Evolutionary conservation across 2,797 vertebrate genomes (phyloP), one percentile per base, ranked within the genome.

Genomic region (Iguana delicatissima): DNA sequence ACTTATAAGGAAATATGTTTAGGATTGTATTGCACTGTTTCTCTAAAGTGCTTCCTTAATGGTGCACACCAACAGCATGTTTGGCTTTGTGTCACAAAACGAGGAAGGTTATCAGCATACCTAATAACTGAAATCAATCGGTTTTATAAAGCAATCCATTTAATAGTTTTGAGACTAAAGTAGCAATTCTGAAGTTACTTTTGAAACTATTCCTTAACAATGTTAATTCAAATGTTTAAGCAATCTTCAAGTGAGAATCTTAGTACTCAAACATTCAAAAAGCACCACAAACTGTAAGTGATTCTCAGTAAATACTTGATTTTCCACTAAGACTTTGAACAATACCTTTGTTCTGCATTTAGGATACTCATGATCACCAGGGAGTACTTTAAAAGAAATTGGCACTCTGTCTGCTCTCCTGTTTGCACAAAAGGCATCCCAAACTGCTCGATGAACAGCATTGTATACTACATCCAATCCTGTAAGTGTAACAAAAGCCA

Each of bases 341-440:
- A 93, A 96, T 97, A 99, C 99, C 98, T 99, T 99, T 83, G 98
- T 98, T 93, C 99, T 98, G 96, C 99, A 99, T 94, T 99, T 99
- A 52, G 99, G 99, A 96, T 99, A 99, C 92, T 99, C 99, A 1
- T 99, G 98, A 94, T 99, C 99, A 90, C 99, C 99, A 29, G 98
- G 98, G 13, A 99, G 98, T 73, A 99, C 98, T 97, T 99, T 99
- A 94, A 99, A 99, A 62, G 99, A 99, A 96, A 99, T 99, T 3
- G 99, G 99, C 69, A 99, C 99, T 89, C 99, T 96, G 96, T 99
- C 99, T n/a, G 99, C 99, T 1, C 99, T 97, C 24, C 99, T 98
- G 95, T 99, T 99, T 91, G 98, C 98, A 92, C 99, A 99, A 97
- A 99, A 99, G 64, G 99, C 98, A 26, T 99, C 99, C 99, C 99